Percentiles rank a stretch among this genome's conserved stretches.
phyloP scores from a whole-genome alignment of 2,888 invertebrate genomes.

The Muschampia plurimacula region DNA sequence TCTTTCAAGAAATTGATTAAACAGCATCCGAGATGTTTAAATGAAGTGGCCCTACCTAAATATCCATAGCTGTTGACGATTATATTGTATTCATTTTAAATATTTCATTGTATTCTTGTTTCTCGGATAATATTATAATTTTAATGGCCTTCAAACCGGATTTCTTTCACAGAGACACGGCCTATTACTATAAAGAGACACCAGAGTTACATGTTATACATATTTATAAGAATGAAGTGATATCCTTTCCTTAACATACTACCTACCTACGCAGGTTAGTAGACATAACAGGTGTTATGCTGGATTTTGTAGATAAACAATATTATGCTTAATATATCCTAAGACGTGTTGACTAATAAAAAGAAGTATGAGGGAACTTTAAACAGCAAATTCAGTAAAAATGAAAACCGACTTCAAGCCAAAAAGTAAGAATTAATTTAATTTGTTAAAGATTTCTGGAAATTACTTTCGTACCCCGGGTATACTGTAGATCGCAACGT shows the following conservation, averaged over 20 bases:
- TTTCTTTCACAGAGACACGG: constrained; percentile 37
- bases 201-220: constrained; percentile 23
- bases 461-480: too few species aligned
- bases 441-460: too few species aligned
- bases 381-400: too few species aligned
- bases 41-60: neutral
- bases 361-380: too few species aligned
- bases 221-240: constrained; percentile 28
- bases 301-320: too few species aligned
- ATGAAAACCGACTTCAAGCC: too few species aligned
- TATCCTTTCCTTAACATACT: neutral
- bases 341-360: too few species aligned
- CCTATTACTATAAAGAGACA: constrained; percentile 30
- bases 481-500: too few species aligned
- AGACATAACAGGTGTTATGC: neutral
- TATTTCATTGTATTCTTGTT: constrained; percentile 27
- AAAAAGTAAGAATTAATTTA: too few species aligned
- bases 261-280: too few species aligned
- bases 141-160: constrained; percentile 27
- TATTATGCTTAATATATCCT: too few species aligned
- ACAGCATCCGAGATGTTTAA: neutral
- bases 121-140: constrained; percentile 24
- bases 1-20: neutral
- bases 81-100: constrained; percentile 11
- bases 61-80: neutral